phyloP scores from a whole-genome alignment of 2,797 vertebrate species.

The Melanotaenia maccullochi region DNA sequence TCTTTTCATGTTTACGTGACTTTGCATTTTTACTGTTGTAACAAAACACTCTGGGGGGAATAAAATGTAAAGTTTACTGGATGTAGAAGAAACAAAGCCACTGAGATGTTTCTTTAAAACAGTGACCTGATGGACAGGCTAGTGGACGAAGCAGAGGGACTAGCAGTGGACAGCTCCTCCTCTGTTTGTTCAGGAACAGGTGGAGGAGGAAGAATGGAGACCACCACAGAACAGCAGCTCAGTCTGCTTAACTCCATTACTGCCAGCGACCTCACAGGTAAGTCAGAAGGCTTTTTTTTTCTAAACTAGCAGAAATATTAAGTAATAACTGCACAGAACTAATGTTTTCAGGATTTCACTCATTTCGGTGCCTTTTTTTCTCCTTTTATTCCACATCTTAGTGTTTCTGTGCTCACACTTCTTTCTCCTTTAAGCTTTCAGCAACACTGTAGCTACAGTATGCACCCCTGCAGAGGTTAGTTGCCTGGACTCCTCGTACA shows the following conservation, averaged over 20 bases:
- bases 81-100: not conserved
- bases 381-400: not conserved
- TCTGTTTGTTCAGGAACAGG: slow-evolving; percentile 88
- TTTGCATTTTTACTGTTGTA: not conserved
- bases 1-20: not conserved
- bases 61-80: not conserved
- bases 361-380: not conserved
- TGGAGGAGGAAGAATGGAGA: slow-evolving; percentile 87
- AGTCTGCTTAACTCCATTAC: slow-evolving; percentile 96
- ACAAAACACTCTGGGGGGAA: not conserved
- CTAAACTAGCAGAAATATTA: not conserved
- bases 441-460: slow-evolving; percentile 91
- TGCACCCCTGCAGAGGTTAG: slow-evolving; percentile 89
- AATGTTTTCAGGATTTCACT: not conserved
- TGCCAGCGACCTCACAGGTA: slow-evolving; percentile 95
- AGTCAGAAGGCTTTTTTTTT: slow-evolving; percentile 23
- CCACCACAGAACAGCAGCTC: slow-evolving; percentile 90
- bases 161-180: slow-evolving; percentile 89
- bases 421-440: slow-evolving; percentile 85
- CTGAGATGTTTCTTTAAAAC: not conserved
- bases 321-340: not conserved
- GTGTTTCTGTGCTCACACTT: slow-evolving; percentile 4
- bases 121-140: slow-evolving; percentile 98
- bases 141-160: slow-evolving; percentile 94
- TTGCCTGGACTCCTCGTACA: slow-evolving; percentile 91